Conservation (phyloP, 2,888 invertebrate species). For the Seira ritae region DNA sequence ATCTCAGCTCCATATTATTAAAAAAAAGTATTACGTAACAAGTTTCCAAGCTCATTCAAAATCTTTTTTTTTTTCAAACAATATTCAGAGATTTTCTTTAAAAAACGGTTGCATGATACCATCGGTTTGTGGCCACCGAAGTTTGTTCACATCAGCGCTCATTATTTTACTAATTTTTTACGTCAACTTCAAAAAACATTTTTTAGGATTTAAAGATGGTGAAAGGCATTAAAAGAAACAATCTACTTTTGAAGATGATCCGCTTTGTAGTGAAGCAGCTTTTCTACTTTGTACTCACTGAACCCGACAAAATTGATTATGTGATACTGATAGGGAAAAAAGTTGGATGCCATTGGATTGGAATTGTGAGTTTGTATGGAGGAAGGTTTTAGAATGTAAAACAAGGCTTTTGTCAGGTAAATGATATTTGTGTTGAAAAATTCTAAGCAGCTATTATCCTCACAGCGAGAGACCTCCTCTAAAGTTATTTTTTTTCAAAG, state of each 20-base stretch:
- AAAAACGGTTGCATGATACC: no score
- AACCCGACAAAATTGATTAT: slow-evolving; percentile 58
- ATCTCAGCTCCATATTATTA: no score
- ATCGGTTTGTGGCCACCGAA: not conserved
- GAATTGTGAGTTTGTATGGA: not conserved
- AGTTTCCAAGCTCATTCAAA: no score
- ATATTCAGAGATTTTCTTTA: no score
- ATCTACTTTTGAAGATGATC: slow-evolving; percentile 45
- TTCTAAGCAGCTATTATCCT: slow-evolving; percentile 39
- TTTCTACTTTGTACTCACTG: slow-evolving; percentile 44
- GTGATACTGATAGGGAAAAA: slow-evolving; percentile 49
- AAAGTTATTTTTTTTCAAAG: slow-evolving; percentile 42
- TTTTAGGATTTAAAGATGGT: not conserved
- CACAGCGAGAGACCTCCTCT: slow-evolving; percentile 58
- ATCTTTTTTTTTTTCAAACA: no score
- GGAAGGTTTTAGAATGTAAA: slow-evolving; percentile 29
- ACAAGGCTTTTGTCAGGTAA: slow-evolving; percentile 52
- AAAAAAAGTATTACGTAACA: no score
- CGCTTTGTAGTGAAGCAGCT: slow-evolving; percentile 54
- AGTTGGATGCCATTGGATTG: slow-evolving; percentile 1
- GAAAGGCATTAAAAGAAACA: not conserved
- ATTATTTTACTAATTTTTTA: not conserved
- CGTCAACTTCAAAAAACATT: not conserved
- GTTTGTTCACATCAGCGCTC: not conserved
- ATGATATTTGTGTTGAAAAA: slow-evolving; percentile 52